These are phyloP conservation scores for Argynnis bischoffii DNA, from an alignment of 2,888 invertebrate genomes.

Conservation along the genomic window DNA sequence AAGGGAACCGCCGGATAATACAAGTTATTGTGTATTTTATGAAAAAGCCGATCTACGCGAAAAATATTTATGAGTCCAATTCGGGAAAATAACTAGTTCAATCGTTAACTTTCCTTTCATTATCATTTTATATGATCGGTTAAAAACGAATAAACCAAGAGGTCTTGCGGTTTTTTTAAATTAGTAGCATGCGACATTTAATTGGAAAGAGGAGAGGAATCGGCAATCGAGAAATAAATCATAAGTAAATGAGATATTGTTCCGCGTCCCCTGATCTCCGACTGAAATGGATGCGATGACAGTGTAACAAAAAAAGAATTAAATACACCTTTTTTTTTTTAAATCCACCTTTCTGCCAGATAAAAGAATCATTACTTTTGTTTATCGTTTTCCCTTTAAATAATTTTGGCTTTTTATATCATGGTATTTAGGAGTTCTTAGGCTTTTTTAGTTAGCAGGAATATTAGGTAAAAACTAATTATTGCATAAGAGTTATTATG, in stretches of 20 bases:
- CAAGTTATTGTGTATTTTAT: too few species aligned
- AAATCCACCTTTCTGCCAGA: slow-evolving; percentile 38
- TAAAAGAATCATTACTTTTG: slow-evolving; percentile 43
- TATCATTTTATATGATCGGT: background rate
- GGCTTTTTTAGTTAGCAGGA: slow-evolving; percentile 10
- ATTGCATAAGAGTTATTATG: too few species aligned
- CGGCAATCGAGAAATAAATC: slow-evolving; percentile 69
- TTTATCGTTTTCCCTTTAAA: slow-evolving; percentile 37
- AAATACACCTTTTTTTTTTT: slow-evolving; percentile 49
- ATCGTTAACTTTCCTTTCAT: too few species aligned
- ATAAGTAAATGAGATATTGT: slow-evolving; percentile 72
- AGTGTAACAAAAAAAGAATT: slow-evolving; percentile 61
- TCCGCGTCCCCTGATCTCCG: slow-evolving; percentile 53
- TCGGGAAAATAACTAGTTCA: too few species aligned
- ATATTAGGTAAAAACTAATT: background rate
- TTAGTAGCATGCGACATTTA: slow-evolving; percentile 52
- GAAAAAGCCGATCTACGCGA: too few species aligned
- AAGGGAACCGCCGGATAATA: too few species aligned
- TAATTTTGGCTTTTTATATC: slow-evolving; percentile 33
- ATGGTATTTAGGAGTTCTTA: slow-evolving; percentile 23
- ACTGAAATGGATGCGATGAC: slow-evolving; percentile 67
- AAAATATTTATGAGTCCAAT: too few species aligned
- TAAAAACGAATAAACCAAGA: background rate
- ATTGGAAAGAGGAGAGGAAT: slow-evolving; percentile 58
- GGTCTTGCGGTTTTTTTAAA: slow-evolving; percentile 33